These are phyloP conservation scores for Lithosia quadra DNA, from an alignment of 2,888 invertebrate genomes.

Conservation along the genomic window DNA sequence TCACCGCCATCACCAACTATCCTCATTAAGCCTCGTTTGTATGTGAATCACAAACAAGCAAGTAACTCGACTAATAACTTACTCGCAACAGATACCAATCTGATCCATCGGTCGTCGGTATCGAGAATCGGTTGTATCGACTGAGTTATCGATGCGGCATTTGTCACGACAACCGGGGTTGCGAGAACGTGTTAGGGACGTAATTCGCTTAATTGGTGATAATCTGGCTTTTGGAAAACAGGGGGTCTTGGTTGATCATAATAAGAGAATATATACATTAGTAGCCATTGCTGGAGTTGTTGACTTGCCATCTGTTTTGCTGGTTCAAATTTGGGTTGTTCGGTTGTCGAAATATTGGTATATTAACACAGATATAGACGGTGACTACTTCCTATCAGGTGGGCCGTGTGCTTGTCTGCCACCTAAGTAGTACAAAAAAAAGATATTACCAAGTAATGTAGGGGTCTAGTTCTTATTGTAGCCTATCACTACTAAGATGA, in stretches of 20 bases:
- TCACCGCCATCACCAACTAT: too few relatives aligned
- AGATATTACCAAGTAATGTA: too few relatives aligned
- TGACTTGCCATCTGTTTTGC: too few relatives aligned
- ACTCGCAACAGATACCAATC: constrained; percentile 77
- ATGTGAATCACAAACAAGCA: constrained; percentile 48
- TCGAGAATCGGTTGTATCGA: constrained; percentile 75
- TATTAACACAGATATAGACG: too few relatives aligned
- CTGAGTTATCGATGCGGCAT: constrained; percentile 74
- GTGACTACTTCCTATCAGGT: too few relatives aligned
- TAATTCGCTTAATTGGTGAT: constrained; percentile 16
- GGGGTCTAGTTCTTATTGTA: too few relatives aligned
- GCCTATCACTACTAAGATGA: too few relatives aligned
- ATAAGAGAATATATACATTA: neutral
- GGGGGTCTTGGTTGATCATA: neutral
- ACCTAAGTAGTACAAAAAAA: too few relatives aligned
- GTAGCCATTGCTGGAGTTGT: too few relatives aligned
- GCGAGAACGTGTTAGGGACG: constrained; percentile 47
- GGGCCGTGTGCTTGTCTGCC: too few relatives aligned
- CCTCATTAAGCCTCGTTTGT: constrained; percentile 54
- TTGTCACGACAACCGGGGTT: constrained; percentile 77
- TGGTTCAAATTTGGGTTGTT: too few relatives aligned
- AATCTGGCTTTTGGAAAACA: neutral
- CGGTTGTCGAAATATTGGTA: too few relatives aligned
- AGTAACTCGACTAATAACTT: constrained; percentile 68
- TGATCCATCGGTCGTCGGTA: constrained; percentile 81